A percentile compares a stretch with the other conserved stretches of the same genome.
phyloP scores from a whole-genome alignment of 1,140 invertebrate species.

The Bombyx mandarina region DNA sequence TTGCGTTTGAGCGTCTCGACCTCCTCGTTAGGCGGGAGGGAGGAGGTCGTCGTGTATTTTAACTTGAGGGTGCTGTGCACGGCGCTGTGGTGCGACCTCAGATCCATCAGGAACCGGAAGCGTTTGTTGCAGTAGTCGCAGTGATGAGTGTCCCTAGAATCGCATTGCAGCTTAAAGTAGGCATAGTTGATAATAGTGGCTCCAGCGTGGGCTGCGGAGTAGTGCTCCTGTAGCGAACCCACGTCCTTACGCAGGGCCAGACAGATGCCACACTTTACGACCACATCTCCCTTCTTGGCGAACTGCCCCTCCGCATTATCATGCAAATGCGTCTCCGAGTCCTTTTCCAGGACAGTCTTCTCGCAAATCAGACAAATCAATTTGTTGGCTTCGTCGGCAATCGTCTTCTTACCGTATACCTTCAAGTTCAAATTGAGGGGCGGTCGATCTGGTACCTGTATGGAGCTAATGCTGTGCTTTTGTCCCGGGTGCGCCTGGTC shows the following conservation, averaged over 20 bases:
- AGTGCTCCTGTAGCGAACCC: slow-evolving; percentile 22
- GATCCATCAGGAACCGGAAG: slow-evolving; percentile 24
- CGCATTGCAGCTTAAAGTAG: slow-evolving; percentile 22
- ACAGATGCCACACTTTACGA: slow-evolving; percentile 38
- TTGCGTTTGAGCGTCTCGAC: slow-evolving; percentile 11
- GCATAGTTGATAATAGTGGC: slow-evolving; percentile 20
- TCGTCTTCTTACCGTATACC: slow-evolving; percentile 2
- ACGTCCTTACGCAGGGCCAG: slow-evolving; percentile 17
- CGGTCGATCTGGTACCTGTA: slow-evolving; percentile 14
- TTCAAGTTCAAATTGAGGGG: slow-evolving; percentile 5
- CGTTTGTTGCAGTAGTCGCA: slow-evolving; percentile 24
- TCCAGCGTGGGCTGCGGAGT: slow-evolving; percentile 19
- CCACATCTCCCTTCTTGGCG: slow-evolving; percentile 29
- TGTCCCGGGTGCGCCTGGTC: slow-evolving; percentile 12
- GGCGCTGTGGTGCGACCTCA: slow-evolving; percentile 23
- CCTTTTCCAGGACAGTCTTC: slow-evolving; percentile 12
- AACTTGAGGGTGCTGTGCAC: slow-evolving; percentile 13
- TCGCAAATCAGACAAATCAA: slow-evolving; percentile 36
- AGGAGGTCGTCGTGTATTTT: slow-evolving; percentile 3
- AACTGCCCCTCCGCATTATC: slow-evolving; percentile 19
- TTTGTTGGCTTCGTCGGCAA: slow-evolving; percentile 1
- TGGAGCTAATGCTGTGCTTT: slow-evolving; percentile 4
- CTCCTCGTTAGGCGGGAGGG: neutral
- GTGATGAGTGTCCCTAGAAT: slow-evolving; percentile 11
- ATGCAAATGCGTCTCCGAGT: slow-evolving; percentile 20